A percentile compares a stretch with the other conserved stretches of the same genome.
These are phyloP conservation scores for Solen grandis DNA, from an alignment of 1,140 invertebrate species.

Conservation along the genomic window DNA sequence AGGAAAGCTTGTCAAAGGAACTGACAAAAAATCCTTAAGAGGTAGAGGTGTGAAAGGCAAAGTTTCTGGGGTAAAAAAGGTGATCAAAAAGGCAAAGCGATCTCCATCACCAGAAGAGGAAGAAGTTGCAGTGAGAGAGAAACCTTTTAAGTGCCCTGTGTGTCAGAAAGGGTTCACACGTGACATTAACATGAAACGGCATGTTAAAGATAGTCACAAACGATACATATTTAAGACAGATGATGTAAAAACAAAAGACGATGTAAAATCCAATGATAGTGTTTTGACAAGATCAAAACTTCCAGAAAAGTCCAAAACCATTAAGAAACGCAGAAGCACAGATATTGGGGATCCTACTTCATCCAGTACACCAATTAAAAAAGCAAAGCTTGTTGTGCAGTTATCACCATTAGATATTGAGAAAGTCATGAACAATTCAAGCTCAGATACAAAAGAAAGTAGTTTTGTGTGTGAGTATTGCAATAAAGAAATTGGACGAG, in stretches of 20 bases:
- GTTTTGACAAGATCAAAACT: too few relatives aligned
- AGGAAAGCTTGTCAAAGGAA: background rate
- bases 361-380: slow-evolving; percentile 33
- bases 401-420: slow-evolving; percentile 37
- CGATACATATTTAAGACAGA: background rate
- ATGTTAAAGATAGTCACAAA: slow-evolving; percentile 40
- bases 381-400: slow-evolving; percentile 22
- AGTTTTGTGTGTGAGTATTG: slow-evolving; percentile 6
- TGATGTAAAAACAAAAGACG: too few relatives aligned
- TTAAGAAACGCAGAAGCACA: background rate
- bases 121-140: background rate
- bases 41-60: background rate
- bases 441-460: background rate
- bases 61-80: background rate
- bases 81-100: background rate
- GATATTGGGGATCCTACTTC: slow-evolving; percentile 13
- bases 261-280: too few relatives aligned
- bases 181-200: slow-evolving; percentile 14
- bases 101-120: background rate
- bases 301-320: slow-evolving; percentile 9
- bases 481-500: slow-evolving; percentile 12
- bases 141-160: slow-evolving; percentile 18
- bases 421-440: background rate
- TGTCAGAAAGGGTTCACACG: slow-evolving; percentile 37
- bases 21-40: background rate